These are phyloP conservation scores for Emmelina monodactyla DNA, from an alignment of 2,888 invertebrate genomes.

Conservation along the genomic window DNA sequence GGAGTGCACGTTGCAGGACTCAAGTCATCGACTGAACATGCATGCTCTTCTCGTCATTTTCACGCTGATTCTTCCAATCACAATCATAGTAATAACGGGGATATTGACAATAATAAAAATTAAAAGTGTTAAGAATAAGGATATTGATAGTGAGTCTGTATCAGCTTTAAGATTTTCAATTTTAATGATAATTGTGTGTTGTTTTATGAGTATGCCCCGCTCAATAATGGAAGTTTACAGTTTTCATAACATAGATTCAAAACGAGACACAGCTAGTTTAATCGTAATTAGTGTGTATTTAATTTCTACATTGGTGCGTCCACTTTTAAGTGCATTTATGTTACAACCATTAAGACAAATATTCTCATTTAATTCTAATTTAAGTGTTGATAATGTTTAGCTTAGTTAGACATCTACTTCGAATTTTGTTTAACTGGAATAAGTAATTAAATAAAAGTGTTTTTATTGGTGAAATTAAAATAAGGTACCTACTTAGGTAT, in stretches of 20 bases:
- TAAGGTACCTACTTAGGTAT: no score
- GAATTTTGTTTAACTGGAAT: no score
- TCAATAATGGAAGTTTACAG: conserved; percentile 33
- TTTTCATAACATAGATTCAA: conserved; percentile 27
- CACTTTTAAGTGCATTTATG: conserved; percentile 27
- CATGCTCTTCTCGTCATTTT: conserved; percentile 45
- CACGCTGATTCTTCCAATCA: conserved; percentile 40
- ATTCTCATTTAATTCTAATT: conserved; percentile 8
- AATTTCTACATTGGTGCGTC: conserved; percentile 24
- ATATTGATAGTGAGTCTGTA: conserved; percentile 27
- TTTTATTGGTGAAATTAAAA: no score
- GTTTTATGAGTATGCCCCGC: conserved; percentile 40
- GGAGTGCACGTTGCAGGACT: conserved; percentile 60
- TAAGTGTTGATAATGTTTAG: conserved; percentile 2
- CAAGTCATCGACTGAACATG: conserved; percentile 50
- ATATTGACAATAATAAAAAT: conserved; percentile 36
- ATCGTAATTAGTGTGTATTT: conserved; percentile 33
- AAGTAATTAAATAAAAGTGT: no score
- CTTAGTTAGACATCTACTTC: no score
- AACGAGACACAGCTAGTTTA: conserved; percentile 27
- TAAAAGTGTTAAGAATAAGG: conserved; percentile 21
- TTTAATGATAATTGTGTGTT: conserved; percentile 36
- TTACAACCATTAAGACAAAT: conserved; percentile 20
- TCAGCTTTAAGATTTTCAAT: conserved; percentile 44
- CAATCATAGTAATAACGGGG: conserved; percentile 33